phyloP scores from a whole-genome alignment of 2,797 vertebrate species.

The Scarus forsteni region DNA sequence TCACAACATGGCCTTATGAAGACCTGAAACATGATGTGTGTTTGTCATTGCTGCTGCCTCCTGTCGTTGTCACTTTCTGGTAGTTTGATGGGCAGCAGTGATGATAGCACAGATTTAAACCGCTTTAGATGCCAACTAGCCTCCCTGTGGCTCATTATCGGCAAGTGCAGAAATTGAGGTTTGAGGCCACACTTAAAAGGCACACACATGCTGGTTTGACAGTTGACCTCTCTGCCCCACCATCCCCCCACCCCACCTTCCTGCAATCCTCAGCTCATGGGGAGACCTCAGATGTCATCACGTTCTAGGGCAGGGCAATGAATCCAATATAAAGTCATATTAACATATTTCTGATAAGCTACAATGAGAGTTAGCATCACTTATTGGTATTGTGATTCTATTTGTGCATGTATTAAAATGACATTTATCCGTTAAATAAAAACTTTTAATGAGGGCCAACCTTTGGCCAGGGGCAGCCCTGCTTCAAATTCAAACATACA shows the following conservation, averaged over 20 bases:
- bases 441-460: too few species aligned
- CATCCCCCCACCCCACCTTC: too few species aligned
- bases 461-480: too few species aligned
- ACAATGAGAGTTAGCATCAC: too few species aligned
- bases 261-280: conserved; percentile 9
- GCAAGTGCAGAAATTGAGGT: conserved; percentile 7
- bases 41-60: conserved; percentile 40
- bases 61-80: conserved; percentile 45
- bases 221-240: conserved; percentile 38
- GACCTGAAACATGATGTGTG: conserved; percentile 39
- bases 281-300: conserved; percentile 16
- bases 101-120: conserved; percentile 26
- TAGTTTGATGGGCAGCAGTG: conserved; percentile 18
- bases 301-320: conserved; percentile 1
- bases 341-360: too few species aligned
- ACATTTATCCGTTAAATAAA: too few species aligned
- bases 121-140: conserved; percentile 8
- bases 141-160: conserved; percentile 33
- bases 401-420: too few species aligned
- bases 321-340: conserved; percentile 10
- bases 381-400: too few species aligned
- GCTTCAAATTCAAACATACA: too few species aligned
- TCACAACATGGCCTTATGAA: conserved; percentile 30
- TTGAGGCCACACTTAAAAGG: conserved; percentile 17
- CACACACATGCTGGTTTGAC: conserved; percentile 42